Evolutionary conservation across 2,888 invertebrate genomes (phyloP), one percentile per base, ranked within the genome.

Genomic region (Beris morrisii): DNA sequence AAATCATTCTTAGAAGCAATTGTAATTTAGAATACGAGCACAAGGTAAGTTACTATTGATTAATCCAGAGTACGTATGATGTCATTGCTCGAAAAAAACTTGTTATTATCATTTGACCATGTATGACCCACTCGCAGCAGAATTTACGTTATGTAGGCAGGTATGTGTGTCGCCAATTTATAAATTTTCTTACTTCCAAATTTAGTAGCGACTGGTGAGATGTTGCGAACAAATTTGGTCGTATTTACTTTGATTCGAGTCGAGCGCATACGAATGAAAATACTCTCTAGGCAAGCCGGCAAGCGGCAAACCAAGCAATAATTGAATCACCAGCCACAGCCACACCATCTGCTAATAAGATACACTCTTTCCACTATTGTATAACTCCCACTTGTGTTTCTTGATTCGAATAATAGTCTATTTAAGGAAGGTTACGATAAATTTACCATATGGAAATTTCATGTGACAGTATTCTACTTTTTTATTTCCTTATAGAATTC

Each of bases 21-120:
- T 38, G 38, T 38, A 7, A 38, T 38, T 38, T 1, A 38, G 38
- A 38, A 38, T 38, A 38, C 9, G 4, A 38, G 38, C 9, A 46
- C 48, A 48, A 46, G 58, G 58, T 32, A 46, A 46, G 30, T 59
- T 12, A 46, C 46, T 59, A 46, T 59, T 48, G 46, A 59, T 59
- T 12, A n/a, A 46, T 44, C 11, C 28, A 30, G 7, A 53, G n/a
- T 46, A n/a, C 15, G 48, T 13, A 59, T 59, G 58, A 59, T 59
- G 48, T 59, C 58, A 59, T 48, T 32, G 46, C 45, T 46, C 44
- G 30, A 15, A 57, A 13, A 56, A 57, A 57, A 44, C 9, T 28
- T 4, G 7, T 13, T 57, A 22, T 22, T 38, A 38, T 15, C 22
- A 15, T 5, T n/a, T 53, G 53, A n/a, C 57, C 57, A 57, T 57